Percentiles rank a stretch among this genome's conserved stretches.
Conservation (phyloP, 2,797 vertebrate genomes). For the Myotis vivesi region DNA sequence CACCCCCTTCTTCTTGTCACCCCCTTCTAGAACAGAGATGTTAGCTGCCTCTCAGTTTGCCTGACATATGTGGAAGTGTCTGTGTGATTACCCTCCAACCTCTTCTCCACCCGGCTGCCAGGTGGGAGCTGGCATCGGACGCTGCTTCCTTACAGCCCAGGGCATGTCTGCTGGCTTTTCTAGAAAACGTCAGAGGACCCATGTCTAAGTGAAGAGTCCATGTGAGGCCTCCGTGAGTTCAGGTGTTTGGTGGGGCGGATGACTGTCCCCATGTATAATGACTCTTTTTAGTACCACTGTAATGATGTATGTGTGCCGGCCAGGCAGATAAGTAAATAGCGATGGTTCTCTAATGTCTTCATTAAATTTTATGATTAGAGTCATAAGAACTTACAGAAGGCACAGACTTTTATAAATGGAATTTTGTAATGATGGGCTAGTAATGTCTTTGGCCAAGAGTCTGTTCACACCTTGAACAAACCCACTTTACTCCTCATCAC, state of each 20-base stretch:
- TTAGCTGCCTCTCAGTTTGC: not conserved
- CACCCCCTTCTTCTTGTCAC: not conserved
- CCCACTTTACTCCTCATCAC: not conserved
- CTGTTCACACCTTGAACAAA: not conserved
- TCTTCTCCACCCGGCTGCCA: not conserved
- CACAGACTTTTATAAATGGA: not conserved
- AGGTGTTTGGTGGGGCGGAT: not conserved
- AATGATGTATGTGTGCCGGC: not conserved
- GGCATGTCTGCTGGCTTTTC: not conserved
- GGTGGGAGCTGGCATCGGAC: not conserved
- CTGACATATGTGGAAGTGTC: not conserved
- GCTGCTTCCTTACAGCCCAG: not conserved
- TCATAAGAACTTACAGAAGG: not conserved
- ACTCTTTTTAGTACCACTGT: not conserved
- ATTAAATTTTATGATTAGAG: not conserved
- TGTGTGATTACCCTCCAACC: not conserved
- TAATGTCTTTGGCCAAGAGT: not conserved
- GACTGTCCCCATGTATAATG: not conserved
- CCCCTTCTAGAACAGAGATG: not conserved
- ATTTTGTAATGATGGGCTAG: not conserved
- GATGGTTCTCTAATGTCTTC: not conserved
- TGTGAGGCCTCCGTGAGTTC: not conserved
- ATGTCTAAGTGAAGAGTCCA: not conserved
- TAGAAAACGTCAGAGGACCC: not conserved
- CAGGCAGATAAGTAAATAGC: not conserved